Conservation (phyloP, 2,888 invertebrate species). For the Dryococelus australis region DNA sequence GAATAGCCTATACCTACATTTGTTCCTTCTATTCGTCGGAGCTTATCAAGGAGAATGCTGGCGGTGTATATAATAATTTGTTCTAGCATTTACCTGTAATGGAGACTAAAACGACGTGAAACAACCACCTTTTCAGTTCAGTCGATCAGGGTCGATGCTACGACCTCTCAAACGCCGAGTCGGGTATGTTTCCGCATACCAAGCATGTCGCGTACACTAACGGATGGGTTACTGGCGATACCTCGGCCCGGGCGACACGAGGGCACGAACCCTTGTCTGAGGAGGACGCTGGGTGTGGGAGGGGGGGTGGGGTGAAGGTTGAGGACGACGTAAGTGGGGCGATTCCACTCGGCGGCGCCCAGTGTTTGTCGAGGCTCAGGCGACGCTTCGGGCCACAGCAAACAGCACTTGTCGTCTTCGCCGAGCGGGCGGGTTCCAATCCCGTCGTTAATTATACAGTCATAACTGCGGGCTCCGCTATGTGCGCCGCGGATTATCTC, state of each 20-base stretch:
- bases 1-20: too few species aligned
- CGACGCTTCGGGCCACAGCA: background rate
- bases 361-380: background rate
- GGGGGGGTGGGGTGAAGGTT: background rate
- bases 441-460: constrained; percentile 10
- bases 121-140: too few species aligned
- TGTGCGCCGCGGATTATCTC: constrained; percentile 1
- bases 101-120: too few species aligned
- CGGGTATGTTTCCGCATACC: too few species aligned
- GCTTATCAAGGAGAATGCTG: too few species aligned
- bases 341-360: background rate
- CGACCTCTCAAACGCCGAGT: too few species aligned
- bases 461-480: constrained; percentile 3
- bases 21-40: too few species aligned
- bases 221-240: too few species aligned
- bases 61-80: too few species aligned
- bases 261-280: background rate
- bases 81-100: too few species aligned
- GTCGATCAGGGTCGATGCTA: too few species aligned
- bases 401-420: background rate
- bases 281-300: background rate
- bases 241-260: background rate
- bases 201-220: too few species aligned
- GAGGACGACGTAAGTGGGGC: background rate
- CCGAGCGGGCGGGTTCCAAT: background rate